These are phyloP conservation scores for Drosophila mettleri DNA, from an alignment of 2,888 invertebrate species.

Conservation along the genomic window DNA sequence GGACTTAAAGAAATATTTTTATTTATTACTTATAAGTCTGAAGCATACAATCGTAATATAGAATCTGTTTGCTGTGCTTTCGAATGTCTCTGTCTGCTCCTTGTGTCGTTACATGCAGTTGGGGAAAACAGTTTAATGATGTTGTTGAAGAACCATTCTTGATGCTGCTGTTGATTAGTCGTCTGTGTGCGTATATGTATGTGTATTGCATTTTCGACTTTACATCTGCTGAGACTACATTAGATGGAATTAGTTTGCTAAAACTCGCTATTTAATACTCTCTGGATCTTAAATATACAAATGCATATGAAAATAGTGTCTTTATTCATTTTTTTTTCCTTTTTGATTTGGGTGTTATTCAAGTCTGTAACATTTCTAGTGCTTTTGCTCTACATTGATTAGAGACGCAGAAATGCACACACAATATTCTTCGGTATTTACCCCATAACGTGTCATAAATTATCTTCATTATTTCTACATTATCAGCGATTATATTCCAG, in stretches of 20 bases:
- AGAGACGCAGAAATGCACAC: background rate
- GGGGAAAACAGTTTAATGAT: constrained; percentile 78
- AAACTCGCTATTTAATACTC: background rate
- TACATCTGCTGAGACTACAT: constrained; percentile 35
- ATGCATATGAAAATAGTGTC: too few relatives aligned
- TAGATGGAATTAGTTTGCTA: too few relatives aligned
- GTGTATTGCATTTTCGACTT: constrained; percentile 12
- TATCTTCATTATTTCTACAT: background rate
- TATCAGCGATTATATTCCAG: background rate
- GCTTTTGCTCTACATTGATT: too few relatives aligned
- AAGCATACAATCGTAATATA: constrained; percentile 2
- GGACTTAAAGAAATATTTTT: background rate
- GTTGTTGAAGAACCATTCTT: constrained; percentile 54
- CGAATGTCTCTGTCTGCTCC: constrained; percentile 28
- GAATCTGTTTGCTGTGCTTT: constrained; percentile 39
- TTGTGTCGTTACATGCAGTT: constrained; percentile 58
- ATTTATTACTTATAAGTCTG: constrained; percentile 1
- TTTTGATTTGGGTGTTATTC: too few relatives aligned
- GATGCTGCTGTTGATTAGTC: constrained; percentile 32
- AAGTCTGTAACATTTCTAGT: too few relatives aligned
- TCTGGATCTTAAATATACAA: too few relatives aligned
- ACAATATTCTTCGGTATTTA: background rate
- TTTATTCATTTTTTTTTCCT: too few relatives aligned
- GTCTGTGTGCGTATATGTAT: constrained; percentile 5
- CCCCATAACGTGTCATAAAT: background rate